These are phyloP conservation scores for Enhydra lutris DNA, from an alignment of 2,113 vertebrate genomes.

Conservation along the genomic window DNA sequence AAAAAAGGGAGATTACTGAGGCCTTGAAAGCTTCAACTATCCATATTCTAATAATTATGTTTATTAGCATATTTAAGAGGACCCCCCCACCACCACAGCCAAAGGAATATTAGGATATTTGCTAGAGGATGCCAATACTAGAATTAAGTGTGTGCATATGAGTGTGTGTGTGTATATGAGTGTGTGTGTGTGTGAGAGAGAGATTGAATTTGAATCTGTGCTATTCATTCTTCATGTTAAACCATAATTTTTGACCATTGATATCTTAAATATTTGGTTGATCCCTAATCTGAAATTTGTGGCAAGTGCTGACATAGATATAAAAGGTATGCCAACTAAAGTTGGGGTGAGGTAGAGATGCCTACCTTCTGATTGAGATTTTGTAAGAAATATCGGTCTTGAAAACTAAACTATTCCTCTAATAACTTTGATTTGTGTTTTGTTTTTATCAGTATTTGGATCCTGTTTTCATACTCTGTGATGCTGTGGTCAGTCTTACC, in stretches of 20 bases:
- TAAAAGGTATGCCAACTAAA: not conserved
- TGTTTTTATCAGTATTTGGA: not conserved
- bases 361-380: not conserved
- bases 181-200: not conserved
- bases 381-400: not conserved
- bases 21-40: not conserved
- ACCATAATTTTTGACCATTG: not conserved
- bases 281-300: not conserved
- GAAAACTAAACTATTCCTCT: not conserved
- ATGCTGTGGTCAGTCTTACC: not conserved
- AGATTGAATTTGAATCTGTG: not conserved
- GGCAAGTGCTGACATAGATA: not conserved
- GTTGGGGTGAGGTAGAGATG: not conserved
- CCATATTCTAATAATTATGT: not conserved
- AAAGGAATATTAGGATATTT: not conserved
- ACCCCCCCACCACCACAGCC: not conserved
- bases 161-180: not conserved
- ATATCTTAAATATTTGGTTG: slow-evolving; percentile 7
- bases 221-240: not conserved
- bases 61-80: slow-evolving; percentile 12
- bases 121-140: not conserved
- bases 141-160: not conserved
- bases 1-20: not conserved
- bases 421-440: not conserved
- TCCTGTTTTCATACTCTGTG: not conserved